Evolutionary conservation across 2,113 vertebrate species (phyloP), one percentile per base, ranked within the genome.

Genomic region (Natator depressus): DNA sequence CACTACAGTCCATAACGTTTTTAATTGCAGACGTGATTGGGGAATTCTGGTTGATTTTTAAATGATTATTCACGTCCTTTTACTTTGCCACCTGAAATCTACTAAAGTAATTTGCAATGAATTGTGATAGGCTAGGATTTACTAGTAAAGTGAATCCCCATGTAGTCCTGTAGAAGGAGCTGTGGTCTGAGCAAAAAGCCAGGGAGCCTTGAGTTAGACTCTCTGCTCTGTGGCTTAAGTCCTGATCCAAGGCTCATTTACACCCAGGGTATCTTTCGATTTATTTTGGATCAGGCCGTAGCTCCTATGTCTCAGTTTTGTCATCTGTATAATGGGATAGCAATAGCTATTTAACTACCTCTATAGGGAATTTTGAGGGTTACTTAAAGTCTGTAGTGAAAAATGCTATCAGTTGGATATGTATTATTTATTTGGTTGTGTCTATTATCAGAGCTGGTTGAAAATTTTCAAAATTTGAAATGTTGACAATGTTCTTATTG

Each of bases 41-140:
- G 97, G 94, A 94, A 89, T 53, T 80, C 91, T 97, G 53, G n/a
- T 19, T 96, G 96, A 98, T 97, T 93, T 95, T 95, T 97, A 97
- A 98, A 96, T 96, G 57, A 94, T 95, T 89, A 95, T 96, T 95
- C 89, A 96, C 87, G 86, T 82, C 84, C 72, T 87, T 93, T 93
- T 57, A 96, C 92, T 94, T 97, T 97, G 91, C 81, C 75, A 94
- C 81, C 76, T 96, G 72, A 95, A 96, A 88, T 76, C 53, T 96
- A 94, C 95, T 85, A 87, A 38, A 91, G 85, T 1, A 80, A 94
- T 79, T 97, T 95, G 87, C 65, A 88, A 78, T 75, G 81, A 87
- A 92, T 94, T 95, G 81, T 29, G 95, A 93, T 94, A 69, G 72
- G 95, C 92, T 94, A 62, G 55, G 49, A 88, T 90, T 90, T 95